Evolutionary conservation across 2,888 invertebrate species (phyloP), one percentile per base, ranked within the genome.

Genomic region (Empis stercorea): DNA sequence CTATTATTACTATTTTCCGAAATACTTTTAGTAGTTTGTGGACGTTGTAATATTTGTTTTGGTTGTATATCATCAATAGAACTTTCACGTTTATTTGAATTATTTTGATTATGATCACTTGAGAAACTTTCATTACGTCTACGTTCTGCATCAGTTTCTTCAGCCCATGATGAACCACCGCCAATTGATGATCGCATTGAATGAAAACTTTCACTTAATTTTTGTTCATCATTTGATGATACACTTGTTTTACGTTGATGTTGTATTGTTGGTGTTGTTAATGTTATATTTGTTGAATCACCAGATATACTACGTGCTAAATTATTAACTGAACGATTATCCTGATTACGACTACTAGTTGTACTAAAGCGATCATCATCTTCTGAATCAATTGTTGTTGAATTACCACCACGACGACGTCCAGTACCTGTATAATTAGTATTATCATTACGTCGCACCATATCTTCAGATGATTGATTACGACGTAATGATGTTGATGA

Each of bases 101-200:
- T 43, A 43, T 48, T 53, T 2, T 48, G 51, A 43, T 65, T 64
- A 41, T 66, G 65, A n/a, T 15, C n/a, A 3, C 63, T 62, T 2
- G 65, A 65, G 49, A 65, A 65, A 45, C 66, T 68, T 46, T 67
- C 65, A 27, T 64, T 62, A n/a, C 66, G 61, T 43, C 62, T 61
- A 1, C 66, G 56, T 48, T 66, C 64, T 45, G 63, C 55, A 36
- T 67, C 66, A 4, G 66, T 65, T 55, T 70, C 70, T 54, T 75
- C 74, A 0, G 73, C 69, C 75, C 75, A 75, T 5, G 72, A 71
- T 0, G 60, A 63, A 6, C 48, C 50, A 10, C 40, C 49, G 32
- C 47, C 46, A 40, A 49, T 49, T 54, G 54, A 48, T 40, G 55
- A 46, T 7, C 55, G 51, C 17, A 52, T 44, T 14, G 48, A 38